phyloP scores from a whole-genome alignment of 2,888 invertebrate species.

The Zelleria hepariella region DNA sequence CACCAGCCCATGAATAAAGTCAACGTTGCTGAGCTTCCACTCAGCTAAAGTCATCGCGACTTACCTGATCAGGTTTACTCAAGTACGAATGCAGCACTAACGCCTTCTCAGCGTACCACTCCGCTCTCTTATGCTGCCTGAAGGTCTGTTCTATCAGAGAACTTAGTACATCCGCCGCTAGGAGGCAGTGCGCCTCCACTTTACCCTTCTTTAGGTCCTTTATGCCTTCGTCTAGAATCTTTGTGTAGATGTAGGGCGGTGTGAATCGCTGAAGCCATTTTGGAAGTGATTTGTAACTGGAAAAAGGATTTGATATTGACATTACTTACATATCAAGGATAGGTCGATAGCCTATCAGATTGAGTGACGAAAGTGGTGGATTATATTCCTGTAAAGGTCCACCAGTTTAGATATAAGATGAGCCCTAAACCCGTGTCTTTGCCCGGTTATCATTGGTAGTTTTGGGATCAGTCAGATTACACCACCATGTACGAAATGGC shows the following conservation, averaged over 20 bases:
- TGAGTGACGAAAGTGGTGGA: no score
- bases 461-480: no score
- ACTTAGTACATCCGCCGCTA: slow-evolving; percentile 66
- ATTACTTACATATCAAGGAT: neutral
- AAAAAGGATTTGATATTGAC: neutral
- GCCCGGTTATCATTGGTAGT: no score
- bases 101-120: slow-evolving; percentile 75
- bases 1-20: no score
- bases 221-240: slow-evolving; percentile 46
- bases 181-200: slow-evolving; percentile 19
- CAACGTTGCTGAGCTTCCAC: no score
- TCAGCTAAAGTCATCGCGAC: no score
- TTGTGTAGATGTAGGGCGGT: slow-evolving; percentile 55
- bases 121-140: slow-evolving; percentile 52
- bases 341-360: no score
- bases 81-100: slow-evolving; percentile 68
- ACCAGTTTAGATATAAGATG: no score
- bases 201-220: slow-evolving; percentile 47
- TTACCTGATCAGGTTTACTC: slow-evolving; percentile 34
- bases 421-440: no score
- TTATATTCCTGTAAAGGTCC: no score
- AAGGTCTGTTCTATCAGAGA: slow-evolving; percentile 65
- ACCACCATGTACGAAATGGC: no score
- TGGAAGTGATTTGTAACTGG: slow-evolving; percentile 51
- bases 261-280: slow-evolving; percentile 73